Percentiles rank a stretch among this genome's conserved stretches.
These are phyloP conservation scores for Apotomis betuletana DNA, from an alignment of 2,888 invertebrate genomes.

Conservation along the genomic window DNA sequence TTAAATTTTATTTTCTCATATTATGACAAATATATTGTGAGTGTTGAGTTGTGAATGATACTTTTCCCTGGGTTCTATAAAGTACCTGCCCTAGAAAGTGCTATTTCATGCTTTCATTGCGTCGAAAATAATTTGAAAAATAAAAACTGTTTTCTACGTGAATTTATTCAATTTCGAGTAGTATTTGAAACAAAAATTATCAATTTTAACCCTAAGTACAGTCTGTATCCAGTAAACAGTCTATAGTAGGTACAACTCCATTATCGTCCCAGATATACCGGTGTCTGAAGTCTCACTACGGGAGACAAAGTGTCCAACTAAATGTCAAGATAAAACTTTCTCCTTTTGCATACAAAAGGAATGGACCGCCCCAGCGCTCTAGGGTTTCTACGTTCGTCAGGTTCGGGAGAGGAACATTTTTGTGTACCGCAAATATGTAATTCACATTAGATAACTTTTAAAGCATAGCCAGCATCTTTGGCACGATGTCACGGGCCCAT, in stretches of 20 bases:
- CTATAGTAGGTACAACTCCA: neutral
- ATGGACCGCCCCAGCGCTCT: constrained; percentile 2
- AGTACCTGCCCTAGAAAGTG: no score
- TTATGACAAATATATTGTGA: no score
- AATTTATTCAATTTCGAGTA: no score
- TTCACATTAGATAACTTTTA: neutral
- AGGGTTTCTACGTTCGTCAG: neutral
- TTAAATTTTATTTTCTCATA: no score
- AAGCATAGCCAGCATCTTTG: no score
- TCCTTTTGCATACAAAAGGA: constrained; percentile 20
- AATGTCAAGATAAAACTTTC: constrained; percentile 34
- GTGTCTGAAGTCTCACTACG: neutral
- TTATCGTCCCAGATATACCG: neutral
- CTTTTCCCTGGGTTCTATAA: no score
- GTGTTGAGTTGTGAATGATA: no score
- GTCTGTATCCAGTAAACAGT: neutral
- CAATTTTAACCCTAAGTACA: neutral
- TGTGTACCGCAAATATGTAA: constrained; percentile 1
- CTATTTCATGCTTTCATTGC: no score
- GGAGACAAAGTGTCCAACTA: constrained; percentile 22
- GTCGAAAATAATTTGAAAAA: no score
- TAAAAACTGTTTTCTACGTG: no score
- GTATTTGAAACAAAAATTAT: no score
- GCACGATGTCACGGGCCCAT: no score
- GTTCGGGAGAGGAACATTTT: neutral